Base-by-base conservation (phyloP, 2,888 invertebrate genomes). In the Cabera pusaria region DNA sequence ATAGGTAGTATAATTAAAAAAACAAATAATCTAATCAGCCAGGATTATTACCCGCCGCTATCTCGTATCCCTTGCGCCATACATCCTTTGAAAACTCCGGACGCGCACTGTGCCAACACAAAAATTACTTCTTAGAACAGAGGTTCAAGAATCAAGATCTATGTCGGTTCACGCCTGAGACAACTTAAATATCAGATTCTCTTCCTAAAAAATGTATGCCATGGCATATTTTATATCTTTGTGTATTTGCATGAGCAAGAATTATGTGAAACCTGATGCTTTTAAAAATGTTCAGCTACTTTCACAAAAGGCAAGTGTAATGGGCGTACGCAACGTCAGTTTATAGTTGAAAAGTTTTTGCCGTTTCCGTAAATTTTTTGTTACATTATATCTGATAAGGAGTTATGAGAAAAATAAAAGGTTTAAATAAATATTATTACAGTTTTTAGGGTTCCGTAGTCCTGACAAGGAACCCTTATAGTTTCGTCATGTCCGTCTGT, bases 141-240 rank as follows among this genome's bases (percentile, higher is more conserved):
- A 76, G 77, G 78, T 80, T 86, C 77, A 82, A 80, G 82, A 83
- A 78, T 85, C 81, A 85, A 84, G 82, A 86, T 80, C 77, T 80
- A 79, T 77, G 77, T 75, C 74, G 60, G 53, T 59, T 55, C 64
- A 59, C 53, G 53, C 49, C 20, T 25, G 21, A 22, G 6, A 54
- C 18, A 55, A 59, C 64, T 74, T 56, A 63, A 68, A 70, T 74
- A 73, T 72, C 67, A 71, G 55, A 64, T 63, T 49, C 54, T 65
- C 68, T 71, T 71, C 69, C 70, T 65, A 63, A 59, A 59, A 52
- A 52, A 59, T 59, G 31, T 57, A 56, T 63, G 62, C 54, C 63
- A 50, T 31, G 24, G 12, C 18, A 16, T 1, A 26, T 10, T 5
- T 10, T 16, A 23, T 12, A 12, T 2, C 6, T 9, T 9, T 7